Evolutionary conservation across 1,140 invertebrate genomes (phyloP), one percentile per base, ranked within the genome.

Genomic region (Aphelinus atriplicis): DNA sequence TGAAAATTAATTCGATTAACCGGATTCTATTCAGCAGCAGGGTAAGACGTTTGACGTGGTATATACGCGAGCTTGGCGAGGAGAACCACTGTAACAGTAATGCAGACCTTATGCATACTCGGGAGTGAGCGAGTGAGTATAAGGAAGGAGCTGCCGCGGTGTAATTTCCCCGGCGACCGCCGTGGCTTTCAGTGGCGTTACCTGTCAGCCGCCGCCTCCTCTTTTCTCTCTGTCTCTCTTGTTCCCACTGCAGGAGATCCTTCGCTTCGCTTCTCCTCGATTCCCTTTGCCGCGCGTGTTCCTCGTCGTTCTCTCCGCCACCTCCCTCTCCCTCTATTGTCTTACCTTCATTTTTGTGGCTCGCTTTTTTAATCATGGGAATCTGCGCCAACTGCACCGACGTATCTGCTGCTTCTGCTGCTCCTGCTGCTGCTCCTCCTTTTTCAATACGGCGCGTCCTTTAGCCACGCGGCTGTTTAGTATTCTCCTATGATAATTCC

Each of bases 111-210:
- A 84, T 85, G 83, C 84, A 86, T 86, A 85, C 82, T 79, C 82
- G 50, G 42, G 6, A 57, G 45, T 2, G 45, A 68, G 46, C 77
- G 76, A 65, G 79, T 80, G 82, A 84, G 84, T 83, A 80, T 53
- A 85, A 83, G 82, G 77, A 84, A 84, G 51, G 43, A 62, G 71
- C 71, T 48, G 58, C 55, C 3, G 60, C 46, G 7, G 6, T 81
- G 82, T 87, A 87, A 86, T 87, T 87, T 87, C 86, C 85, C 85
- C 83, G 85, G 85, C 85, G 85, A 83, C 85, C 84, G 81, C 80
- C 80, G 81, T 78, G 80, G 78, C 77, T 82, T 82, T 82, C 82
- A 79, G 81, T 86, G 81, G 84, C 83, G 84, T 86, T 86, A 84
- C 84, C 82, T 83, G 83, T 80, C 79, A 78, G 79, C 71, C 75